A percentile compares a stretch with the other conserved stretches of the same genome.
These are phyloP conservation scores for Nestor notabilis DNA, from an alignment of 2,113 vertebrate genomes.

Conservation along the genomic window DNA sequence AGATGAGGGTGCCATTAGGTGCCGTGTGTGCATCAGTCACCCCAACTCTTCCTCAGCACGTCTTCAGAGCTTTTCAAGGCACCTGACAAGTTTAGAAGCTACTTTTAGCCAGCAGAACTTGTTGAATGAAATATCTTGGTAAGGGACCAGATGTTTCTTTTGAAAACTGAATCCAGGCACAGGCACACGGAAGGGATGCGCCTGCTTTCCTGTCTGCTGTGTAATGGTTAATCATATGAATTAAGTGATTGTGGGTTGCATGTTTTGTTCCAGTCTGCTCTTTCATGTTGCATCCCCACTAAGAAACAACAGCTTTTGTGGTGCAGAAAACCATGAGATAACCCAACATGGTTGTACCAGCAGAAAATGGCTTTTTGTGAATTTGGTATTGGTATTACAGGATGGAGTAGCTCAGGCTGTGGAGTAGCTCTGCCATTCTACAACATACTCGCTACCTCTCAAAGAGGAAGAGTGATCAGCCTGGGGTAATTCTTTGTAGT, in stretches of 20 bases:
- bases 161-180: background rate
- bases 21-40: background rate
- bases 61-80: background rate
- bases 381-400: background rate
- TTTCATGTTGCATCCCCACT: background rate
- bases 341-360: background rate
- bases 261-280: background rate
- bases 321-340: background rate
- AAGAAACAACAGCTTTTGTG: background rate
- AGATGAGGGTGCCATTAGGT: background rate
- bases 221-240: slow-evolving; percentile 40
- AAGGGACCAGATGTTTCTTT: slow-evolving; percentile 20
- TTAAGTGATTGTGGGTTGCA: background rate
- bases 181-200: background rate
- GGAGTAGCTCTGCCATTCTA: background rate
- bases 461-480: background rate
- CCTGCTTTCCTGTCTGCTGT: slow-evolving; percentile 8
- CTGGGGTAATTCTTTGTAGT: background rate
- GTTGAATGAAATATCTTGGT: slow-evolving; percentile 17
- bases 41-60: background rate
- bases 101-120: background rate
- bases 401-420: background rate
- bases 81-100: background rate
- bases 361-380: background rate
- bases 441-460: background rate